Evolutionary conservation across 92 coral and sea anemone species (phyloP).

Genomic region (Zoanthus sociatus): DNA sequence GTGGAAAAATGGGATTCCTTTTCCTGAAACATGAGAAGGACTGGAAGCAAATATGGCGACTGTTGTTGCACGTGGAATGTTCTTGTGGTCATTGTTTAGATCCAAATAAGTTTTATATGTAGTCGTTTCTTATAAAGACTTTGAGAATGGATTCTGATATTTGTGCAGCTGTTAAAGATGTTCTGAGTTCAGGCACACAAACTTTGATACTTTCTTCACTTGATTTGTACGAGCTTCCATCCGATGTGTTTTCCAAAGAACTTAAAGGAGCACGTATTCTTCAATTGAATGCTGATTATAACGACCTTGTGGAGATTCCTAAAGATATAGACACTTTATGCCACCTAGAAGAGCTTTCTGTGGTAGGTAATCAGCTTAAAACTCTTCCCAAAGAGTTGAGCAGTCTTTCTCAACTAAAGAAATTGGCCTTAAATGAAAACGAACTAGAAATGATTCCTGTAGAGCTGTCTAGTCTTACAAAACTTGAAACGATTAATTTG

Average conservation of each 20-base stretch:
- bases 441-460: slow-evolving; percentile 65
- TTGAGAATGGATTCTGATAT: slow-evolving; percentile 55
- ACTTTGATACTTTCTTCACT: slow-evolving; percentile 67
- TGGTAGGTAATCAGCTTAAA: slow-evolving; percentile 79
- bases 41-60: not conserved
- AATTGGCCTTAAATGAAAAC: slow-evolving; percentile 86
- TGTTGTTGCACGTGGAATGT: not conserved
- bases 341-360: slow-evolving; percentile 73
- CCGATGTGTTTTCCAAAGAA: slow-evolving; percentile 57
- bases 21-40: not conserved
- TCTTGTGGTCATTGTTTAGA: not conserved
- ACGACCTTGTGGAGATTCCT: slow-evolving; percentile 78
- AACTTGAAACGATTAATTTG: slow-evolving; percentile 68
- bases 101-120: too few species aligned
- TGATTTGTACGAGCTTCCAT: slow-evolving; percentile 70
- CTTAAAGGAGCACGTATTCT: slow-evolving; percentile 55
- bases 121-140: too few species aligned
- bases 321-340: slow-evolving; percentile 59
- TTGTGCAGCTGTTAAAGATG: slow-evolving; percentile 45
- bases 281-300: slow-evolving; percentile 74
- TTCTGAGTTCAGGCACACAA: slow-evolving; percentile 25
- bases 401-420: slow-evolving; percentile 57
- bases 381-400: slow-evolving; percentile 69
- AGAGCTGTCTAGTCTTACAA: slow-evolving; percentile 61
- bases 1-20: too few species aligned